A percentile compares a stretch with the other conserved stretches of the same genome.
Evolutionary conservation across 64 coral and sea anemone genomes (phyloP).

Genomic region (Montipora cactus): DNA sequence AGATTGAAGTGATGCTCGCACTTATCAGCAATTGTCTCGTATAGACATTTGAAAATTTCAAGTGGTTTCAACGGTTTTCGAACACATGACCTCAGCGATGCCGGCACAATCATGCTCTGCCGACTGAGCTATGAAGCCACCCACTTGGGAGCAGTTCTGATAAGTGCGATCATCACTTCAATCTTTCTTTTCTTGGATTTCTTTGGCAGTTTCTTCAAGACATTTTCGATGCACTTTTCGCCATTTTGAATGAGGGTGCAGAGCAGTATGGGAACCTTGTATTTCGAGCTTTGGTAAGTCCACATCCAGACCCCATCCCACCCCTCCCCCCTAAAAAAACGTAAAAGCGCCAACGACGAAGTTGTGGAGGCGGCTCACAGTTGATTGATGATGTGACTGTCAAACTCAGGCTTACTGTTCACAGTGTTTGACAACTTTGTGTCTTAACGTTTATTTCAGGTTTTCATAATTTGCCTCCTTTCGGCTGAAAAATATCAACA

Average conservation of each 20-base stretch:
- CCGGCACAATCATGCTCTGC: no score
- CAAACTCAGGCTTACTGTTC: neutral
- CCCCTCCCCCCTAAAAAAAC: no score
- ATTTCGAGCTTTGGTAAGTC: constrained; percentile 94
- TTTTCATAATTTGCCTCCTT: constrained; percentile 92
- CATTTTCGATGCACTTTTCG: constrained; percentile 98
- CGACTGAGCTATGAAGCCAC: no score
- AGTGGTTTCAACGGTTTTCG: no score
- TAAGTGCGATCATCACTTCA: neutral
- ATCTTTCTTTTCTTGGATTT: neutral
- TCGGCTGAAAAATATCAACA: constrained; percentile 97
- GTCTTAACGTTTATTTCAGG: constrained; percentile 45
- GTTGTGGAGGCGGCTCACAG: no score
- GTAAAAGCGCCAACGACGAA: no score
- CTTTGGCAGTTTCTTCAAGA: constrained; percentile 97
- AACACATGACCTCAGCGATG: no score
- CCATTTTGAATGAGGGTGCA: constrained; percentile 87
- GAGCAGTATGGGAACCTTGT: constrained; percentile 93
- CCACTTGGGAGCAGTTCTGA: neutral
- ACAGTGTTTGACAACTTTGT: neutral
- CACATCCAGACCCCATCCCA: neutral
- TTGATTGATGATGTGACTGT: no score
- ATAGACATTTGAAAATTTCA: no score
- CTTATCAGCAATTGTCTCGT: no score
- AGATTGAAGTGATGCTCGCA: no score